Evolutionary conservation across 2,888 invertebrate species (phyloP).

Genomic region (Willowsia nigromaculata): DNA sequence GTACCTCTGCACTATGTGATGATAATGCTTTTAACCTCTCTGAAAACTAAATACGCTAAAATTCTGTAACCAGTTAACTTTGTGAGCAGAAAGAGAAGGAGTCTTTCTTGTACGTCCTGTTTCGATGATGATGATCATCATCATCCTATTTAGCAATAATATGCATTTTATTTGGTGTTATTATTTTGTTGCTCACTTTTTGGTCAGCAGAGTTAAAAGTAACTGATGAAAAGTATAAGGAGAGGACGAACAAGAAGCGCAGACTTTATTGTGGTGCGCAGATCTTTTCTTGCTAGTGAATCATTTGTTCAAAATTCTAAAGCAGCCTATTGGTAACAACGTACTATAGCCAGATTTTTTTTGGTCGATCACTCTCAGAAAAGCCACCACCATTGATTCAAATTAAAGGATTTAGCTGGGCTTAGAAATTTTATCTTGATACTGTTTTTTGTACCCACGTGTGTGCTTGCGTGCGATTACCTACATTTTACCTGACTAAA

Average conservation of each 20-base stretch:
- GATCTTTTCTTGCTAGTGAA: not conserved
- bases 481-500: not conserved
- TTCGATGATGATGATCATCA: not conserved
- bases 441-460: too few relatives aligned
- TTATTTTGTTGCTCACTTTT: slow-evolving; percentile 31
- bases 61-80: slow-evolving; percentile 25
- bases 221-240: not conserved
- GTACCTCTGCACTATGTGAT: not conserved
- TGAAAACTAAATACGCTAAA: slow-evolving; percentile 23
- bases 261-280: not conserved
- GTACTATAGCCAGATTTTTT: not conserved
- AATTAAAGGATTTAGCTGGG: slow-evolving; percentile 18
- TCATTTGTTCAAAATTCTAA: not conserved
- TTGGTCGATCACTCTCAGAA: not conserved
- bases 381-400: not conserved
- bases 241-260: not conserved
- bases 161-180: slow-evolving; percentile 30
- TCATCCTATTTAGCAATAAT: slow-evolving; percentile 13
- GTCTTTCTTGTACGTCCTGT: slow-evolving; percentile 11
- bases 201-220: slow-evolving; percentile 22
- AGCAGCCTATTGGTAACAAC: not conserved
- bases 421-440: not conserved
- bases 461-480: not conserved
- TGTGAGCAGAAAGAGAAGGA: slow-evolving; percentile 11
- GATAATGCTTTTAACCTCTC: slow-evolving; percentile 45